A percentile compares a stretch with the other conserved stretches of the same genome.
These are phyloP conservation scores for Nephotettix cincticeps DNA, from an alignment of 1,140 invertebrate genomes.

Conservation along the genomic window DNA sequence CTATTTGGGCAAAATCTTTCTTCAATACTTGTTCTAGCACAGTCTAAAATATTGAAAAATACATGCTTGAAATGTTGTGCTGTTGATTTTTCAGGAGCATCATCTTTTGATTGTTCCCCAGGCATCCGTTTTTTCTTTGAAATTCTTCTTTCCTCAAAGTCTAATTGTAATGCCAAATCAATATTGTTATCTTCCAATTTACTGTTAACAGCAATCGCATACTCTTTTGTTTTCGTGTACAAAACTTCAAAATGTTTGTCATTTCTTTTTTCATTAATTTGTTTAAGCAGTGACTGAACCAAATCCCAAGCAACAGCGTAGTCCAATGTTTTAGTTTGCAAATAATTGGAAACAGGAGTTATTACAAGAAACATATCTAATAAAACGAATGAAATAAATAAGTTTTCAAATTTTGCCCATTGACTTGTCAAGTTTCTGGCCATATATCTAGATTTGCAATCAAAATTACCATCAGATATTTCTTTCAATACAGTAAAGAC, in stretches of 20 bases:
- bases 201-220: too few relatives aligned
- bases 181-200: too few relatives aligned
- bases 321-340: constrained; percentile 5
- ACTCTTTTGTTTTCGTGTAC: too few relatives aligned
- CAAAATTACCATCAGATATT: constrained; percentile 31
- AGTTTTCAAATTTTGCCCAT: constrained; percentile 32
- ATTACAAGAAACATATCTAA: constrained; percentile 26
- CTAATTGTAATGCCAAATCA: too few relatives aligned
- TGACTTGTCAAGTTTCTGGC: constrained; percentile 29
- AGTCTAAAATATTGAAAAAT: too few relatives aligned
- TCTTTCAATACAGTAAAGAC: constrained; percentile 27
- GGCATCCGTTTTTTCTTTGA: too few relatives aligned
- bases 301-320: neutral
- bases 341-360: constrained; percentile 6
- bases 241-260: constrained; percentile 1
- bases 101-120: too few relatives aligned
- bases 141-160: too few relatives aligned
- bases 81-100: too few relatives aligned
- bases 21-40: too few relatives aligned
- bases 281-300: neutral
- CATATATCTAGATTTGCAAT: constrained; percentile 15
- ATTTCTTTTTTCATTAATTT: constrained; percentile 2
- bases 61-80: too few relatives aligned
- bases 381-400: constrained; percentile 29
- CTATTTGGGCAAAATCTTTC: too few relatives aligned